Base-by-base conservation (phyloP, 1,140 invertebrate genomes). In the Eciton burchellii region DNA sequence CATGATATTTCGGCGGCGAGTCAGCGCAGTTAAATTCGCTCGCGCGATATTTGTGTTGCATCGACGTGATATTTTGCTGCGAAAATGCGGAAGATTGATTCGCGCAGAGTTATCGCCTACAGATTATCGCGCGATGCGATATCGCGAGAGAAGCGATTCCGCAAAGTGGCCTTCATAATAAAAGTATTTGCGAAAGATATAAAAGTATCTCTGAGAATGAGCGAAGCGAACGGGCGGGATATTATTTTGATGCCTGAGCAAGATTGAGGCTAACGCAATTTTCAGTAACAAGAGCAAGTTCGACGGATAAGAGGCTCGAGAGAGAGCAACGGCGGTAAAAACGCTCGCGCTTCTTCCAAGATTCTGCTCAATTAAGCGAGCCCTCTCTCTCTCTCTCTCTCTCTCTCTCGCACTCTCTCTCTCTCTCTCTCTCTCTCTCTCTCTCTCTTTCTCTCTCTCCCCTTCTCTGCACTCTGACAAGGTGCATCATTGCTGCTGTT, bases 401-500 rank as follows among this genome's bases (percentile, higher is more conserved):
- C 35, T 35, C 35, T 35, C 35, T 29, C 41, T 60, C 59, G 84
- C 52, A 35, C 71, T 77, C 86, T 91, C 35, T 35, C 6, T 35
- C 35, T 35, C 35, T 35, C 35, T 35, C 35, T 35, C 35, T 35
- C 35, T 35, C 35, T 35, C 35, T 35, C 35, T 35, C 6, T 35
- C 35, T 35, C 35, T 35, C 35, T 35, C 35, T 35, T 6, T 35
- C 35, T 35, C 35, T 35, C 35, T 35, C 35, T 35, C 35, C 6
- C 35, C 6, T 6, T 29, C 41, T 60, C 59, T 63, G 84, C 52
- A 35, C 71, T 77, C 86, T 91, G 91, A 92, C 91, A 92, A 92
- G 91, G 89, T 91, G 92, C 91, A 88, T 91, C 91, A 91, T 92
- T 90, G 91, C 91, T 91, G 91, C n/a, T n/a, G n/a, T n/a, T n/a